Base-by-base conservation (phyloP, 2,113 vertebrate species). In the Thunnus maccoyii region DNA sequence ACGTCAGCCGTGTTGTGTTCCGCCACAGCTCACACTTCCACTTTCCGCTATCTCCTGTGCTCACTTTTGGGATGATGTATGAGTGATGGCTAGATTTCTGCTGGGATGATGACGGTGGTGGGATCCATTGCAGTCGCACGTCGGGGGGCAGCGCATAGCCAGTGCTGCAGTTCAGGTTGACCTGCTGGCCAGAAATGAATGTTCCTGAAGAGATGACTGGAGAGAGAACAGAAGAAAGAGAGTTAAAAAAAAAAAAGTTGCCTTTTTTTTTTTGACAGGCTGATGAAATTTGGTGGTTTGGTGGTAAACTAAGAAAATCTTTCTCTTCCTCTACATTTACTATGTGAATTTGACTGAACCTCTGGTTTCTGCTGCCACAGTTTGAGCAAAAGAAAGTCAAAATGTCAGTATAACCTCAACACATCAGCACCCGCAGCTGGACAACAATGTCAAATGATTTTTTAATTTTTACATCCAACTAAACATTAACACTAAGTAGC, bases 101-200 rank as follows among this genome's bases (percentile, higher is more conserved):
- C 6, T 10, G 0, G 0, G 16, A 54, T 0, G 3, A 41, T 1
- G 5, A 14, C 20, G 16, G 0, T 17, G 93, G 89, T 12, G 25
- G 47, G 5, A 30, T 3, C 94, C 94, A 95, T 17, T 84, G 86
- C 25, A 95, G n/a, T 2, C 3, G 5, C 12, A 94, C 16, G 64
- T 61, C 74, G 20, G 80, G 1, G 50, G 52, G 5, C 65, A 91
- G 60, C 0, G 25, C 8, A 0, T 50, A 54, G 20, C 92, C 91
- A 4, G 84, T 50, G 51, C 72, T 71, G 67, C 95, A 95, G 1
- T 82, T 90, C 74, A 96, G 84, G 82, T 94, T 94, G 54, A 95
- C 18, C 3, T 25, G 56, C 30, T 90, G 80, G 52, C 94, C 94
- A 5, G 80, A 64, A 25, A 56, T 20, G 1, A 92, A 3, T 51